A percentile compares a stretch with the other conserved stretches of the same genome.
Conservation (phyloP, 2,113 vertebrate species). For the Rattus norvegicus region GRCr8 NC_086028.1:65868501-65869000, state of each 20-base stretch:
- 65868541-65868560: background rate
- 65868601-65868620: background rate
- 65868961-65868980: background rate
- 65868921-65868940: conserved; percentile 58
- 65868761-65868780: conserved; percentile 41
- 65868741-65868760: conserved; percentile 51
- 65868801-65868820: conserved; percentile 96
- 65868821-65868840: conserved; percentile 95
- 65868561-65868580: conserved; percentile 18
- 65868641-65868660: background rate
- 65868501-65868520: background rate
- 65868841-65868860: conserved; percentile 92
- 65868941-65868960: background rate
- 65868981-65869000: background rate
- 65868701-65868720: background rate
- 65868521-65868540: background rate
- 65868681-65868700: background rate
- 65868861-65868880: conserved; percentile 94
- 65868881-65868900: conserved; percentile 92
- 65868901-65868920: conserved; percentile 91
- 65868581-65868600: background rate
- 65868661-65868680: background rate
- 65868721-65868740: conserved; percentile 66
- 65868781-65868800: conserved; percentile 94
- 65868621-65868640: background rate